phyloP scores from a whole-genome alignment of 2,113 vertebrate species.

The Mesoclemmys tuberculata region DNA sequence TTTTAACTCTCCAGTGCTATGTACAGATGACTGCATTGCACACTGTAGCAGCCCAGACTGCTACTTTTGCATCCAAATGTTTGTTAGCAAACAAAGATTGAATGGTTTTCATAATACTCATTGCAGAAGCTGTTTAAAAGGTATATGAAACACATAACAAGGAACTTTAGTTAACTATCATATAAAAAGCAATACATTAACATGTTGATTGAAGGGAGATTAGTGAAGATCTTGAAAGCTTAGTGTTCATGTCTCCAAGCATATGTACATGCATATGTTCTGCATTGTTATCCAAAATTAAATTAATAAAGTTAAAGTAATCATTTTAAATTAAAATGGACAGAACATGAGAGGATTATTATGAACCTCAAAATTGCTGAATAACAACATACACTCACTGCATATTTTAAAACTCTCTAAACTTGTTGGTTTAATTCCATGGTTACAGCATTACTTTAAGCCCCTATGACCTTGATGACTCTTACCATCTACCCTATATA shows the following conservation, averaged over 20 bases:
- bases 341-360: neutral
- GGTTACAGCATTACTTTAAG: neutral
- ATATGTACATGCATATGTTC: neutral
- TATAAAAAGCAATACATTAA: neutral
- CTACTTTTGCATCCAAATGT: neutral
- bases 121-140: neutral
- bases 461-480: neutral
- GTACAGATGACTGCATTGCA: neutral
- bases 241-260: neutral
- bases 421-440: neutral
- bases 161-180: neutral
- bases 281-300: neutral
- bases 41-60: fast-evolving
- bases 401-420: neutral
- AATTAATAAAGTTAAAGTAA: neutral
- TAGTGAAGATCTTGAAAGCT: neutral
- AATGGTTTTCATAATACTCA: neutral
- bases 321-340: neutral
- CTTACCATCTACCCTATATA: neutral
- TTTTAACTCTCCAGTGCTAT: neutral
- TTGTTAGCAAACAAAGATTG: neutral
- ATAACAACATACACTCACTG: neutral
- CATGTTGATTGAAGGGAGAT: neutral
- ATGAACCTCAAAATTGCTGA: neutral
- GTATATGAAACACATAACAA: neutral